Evolutionary conservation across 2,888 invertebrate genomes (phyloP), one percentile per base, ranked within the genome.

Genomic region (Chaetoderma sp.): DNA sequence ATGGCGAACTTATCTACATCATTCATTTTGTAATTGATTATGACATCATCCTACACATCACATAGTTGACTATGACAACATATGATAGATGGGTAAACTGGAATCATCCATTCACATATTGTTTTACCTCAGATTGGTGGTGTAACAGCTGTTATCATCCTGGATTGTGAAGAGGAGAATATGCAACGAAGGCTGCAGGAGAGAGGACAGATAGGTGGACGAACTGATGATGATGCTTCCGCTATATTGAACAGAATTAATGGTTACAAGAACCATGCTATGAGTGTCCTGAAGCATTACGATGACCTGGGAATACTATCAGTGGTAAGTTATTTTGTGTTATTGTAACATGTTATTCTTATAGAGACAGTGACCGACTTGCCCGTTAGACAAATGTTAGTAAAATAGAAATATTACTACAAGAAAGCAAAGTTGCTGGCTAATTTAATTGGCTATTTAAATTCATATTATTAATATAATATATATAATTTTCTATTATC

Each of bases 111-210:
- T n/a, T n/a, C 16, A 27, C 25, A 54, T 47, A n/a, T 23, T 44
- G n/a, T 44, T 27, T 39, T 23, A 27, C 68, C 73, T 16, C 71
- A 83, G 83, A 78, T 83, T 68, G 84, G 83, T 44, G 83, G 83
- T 1, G 59, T 81, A 27, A 73, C 70, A 36, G 77, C 77, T 64
- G 78, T 76, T n/a, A 61, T 85, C 27, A 62, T 85, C 49, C 72
- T 85, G 59, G 85, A 85, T 83, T 74, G 78, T 81, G 75, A 83
- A 18, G 83, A 83, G 58, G 70, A 75, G 47, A 78, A 75, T 62
- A 73, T 83, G 76, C 77, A 77, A 57, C 74, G 68, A 28, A 57
- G 81, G 23, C 72, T 83, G 25, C 57, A 77, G 32, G 70, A 75
- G 36, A 72, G 81, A 28, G 68, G 78, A 50, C 69, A 74, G 18